A percentile compares a stretch with the other conserved stretches of the same genome.
phyloP scores from a whole-genome alignment of 2,888 invertebrate species.

The Pseudanteris insignis region DNA sequence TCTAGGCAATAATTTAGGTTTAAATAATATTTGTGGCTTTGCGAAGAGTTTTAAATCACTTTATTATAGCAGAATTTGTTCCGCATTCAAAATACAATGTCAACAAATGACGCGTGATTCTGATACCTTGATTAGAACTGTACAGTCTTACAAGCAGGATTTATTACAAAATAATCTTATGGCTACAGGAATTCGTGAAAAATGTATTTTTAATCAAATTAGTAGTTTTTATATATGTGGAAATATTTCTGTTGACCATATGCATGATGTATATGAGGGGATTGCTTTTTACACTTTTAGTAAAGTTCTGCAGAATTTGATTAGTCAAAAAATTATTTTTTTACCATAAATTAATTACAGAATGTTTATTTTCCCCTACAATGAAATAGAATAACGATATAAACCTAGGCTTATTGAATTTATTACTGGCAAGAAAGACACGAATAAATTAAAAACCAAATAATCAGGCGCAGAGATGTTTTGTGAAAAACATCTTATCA shows the following conservation, averaged over 20 bases:
- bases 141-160: not conserved
- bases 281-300: not conserved
- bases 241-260: constrained; percentile 2
- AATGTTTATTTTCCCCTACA: not conserved
- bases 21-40: constrained; percentile 10
- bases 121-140: constrained; percentile 2
- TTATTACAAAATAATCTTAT: not conserved
- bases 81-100: not conserved
- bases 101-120: not conserved
- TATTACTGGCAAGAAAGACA: not conserved
- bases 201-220: constrained; percentile 1
- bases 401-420: not conserved
- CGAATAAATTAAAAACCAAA: not conserved
- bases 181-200: constrained; percentile 4
- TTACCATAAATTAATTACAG: not conserved
- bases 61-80: constrained; percentile 6
- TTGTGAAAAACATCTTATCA: not conserved
- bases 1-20: constrained; percentile 1
- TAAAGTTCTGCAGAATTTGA: not conserved
- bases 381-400: not conserved
- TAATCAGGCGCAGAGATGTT: not conserved
- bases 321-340: not conserved
- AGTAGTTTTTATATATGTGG: constrained; percentile 2
- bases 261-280: not conserved
- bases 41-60: constrained; percentile 2